A percentile compares a stretch with the other conserved stretches of the same genome.
phyloP scores from a whole-genome alignment of 2,797 vertebrate genomes.

The Tauraco hartlaubi region DNA sequence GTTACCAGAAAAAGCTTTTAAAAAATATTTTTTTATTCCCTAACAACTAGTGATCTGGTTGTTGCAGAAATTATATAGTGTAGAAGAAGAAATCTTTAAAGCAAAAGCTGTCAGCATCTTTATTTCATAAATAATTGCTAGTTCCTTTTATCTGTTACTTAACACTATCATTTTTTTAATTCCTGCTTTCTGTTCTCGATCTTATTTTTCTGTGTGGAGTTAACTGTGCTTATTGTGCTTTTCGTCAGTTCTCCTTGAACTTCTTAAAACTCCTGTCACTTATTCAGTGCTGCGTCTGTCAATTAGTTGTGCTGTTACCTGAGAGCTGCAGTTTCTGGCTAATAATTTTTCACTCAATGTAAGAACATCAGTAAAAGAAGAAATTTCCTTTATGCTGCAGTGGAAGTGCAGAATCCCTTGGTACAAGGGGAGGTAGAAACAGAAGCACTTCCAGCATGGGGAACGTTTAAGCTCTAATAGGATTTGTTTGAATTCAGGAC shows the following conservation, averaged over 20 bases:
- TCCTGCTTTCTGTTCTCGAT: constrained; percentile 54
- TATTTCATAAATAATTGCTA: constrained; percentile 63
- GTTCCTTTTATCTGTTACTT: constrained; percentile 66
- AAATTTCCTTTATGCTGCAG: not conserved
- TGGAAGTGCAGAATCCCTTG: not conserved
- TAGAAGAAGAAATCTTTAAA: constrained; percentile 22
- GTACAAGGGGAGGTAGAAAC: not conserved
- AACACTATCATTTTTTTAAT: constrained; percentile 69
- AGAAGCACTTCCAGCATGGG: not conserved
- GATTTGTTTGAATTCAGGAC: not conserved
- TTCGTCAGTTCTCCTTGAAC: constrained; percentile 23
- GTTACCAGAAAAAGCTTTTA: not conserved
- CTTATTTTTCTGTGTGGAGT: not conserved
- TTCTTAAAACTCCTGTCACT: constrained; percentile 55
- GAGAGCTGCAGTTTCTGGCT: not conserved
- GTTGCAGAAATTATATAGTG: constrained; percentile 37
- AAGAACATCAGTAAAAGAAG: not conserved
- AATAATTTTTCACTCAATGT: constrained; percentile 25
- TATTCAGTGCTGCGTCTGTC: constrained; percentile 14
- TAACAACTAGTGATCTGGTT: constrained; percentile 19
- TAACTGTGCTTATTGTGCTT: constrained; percentile 43
- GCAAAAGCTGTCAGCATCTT: constrained; percentile 57
- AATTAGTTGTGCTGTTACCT: constrained; percentile 8
- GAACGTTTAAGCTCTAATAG: not conserved
- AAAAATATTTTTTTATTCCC: not conserved